Percentiles rank a stretch among this genome's conserved stretches.
These are phyloP conservation scores for Microtus oregoni DNA, from an alignment of 2,113 vertebrate genomes.

Conservation along the genomic window DNA sequence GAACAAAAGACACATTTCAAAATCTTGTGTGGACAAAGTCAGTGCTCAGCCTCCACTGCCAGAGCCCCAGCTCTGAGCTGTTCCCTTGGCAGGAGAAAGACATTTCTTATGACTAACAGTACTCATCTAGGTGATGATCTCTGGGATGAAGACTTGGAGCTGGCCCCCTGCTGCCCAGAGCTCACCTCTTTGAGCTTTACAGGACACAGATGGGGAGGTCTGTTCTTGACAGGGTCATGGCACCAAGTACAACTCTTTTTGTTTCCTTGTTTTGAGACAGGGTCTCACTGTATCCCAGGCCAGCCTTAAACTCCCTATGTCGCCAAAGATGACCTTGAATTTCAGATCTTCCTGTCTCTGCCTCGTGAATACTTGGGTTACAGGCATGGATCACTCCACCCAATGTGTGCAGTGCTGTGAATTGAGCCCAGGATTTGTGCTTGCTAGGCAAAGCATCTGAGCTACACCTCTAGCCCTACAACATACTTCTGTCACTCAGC, in stretches of 20 bases:
- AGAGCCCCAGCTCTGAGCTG: neutral
- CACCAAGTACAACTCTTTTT: neutral
- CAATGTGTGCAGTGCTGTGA: neutral
- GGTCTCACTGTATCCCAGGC: neutral
- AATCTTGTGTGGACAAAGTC: neutral
- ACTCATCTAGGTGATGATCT: neutral
- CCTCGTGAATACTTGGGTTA: neutral
- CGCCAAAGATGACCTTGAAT: neutral
- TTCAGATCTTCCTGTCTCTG: neutral
- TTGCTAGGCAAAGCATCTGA: neutral
- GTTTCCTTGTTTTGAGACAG: neutral
- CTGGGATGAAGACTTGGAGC: neutral
- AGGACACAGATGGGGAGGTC: neutral
- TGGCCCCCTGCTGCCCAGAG: neutral
- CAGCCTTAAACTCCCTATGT: neutral
- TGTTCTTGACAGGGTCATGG: neutral
- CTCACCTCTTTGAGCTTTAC: neutral
- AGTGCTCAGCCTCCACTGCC: neutral
- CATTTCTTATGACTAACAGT: conserved; percentile 3
- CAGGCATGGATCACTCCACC: neutral
- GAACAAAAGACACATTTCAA: neutral
- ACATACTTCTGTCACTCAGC: neutral
- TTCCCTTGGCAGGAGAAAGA: neutral
- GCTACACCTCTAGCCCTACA: neutral
- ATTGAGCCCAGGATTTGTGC: neutral